Evolutionary conservation across 30 jellyfish, hydroid and myxozoan genomes (phyloP), one percentile per base, ranked within the genome.

Genomic region (Pelagia noctiluca): DNA sequence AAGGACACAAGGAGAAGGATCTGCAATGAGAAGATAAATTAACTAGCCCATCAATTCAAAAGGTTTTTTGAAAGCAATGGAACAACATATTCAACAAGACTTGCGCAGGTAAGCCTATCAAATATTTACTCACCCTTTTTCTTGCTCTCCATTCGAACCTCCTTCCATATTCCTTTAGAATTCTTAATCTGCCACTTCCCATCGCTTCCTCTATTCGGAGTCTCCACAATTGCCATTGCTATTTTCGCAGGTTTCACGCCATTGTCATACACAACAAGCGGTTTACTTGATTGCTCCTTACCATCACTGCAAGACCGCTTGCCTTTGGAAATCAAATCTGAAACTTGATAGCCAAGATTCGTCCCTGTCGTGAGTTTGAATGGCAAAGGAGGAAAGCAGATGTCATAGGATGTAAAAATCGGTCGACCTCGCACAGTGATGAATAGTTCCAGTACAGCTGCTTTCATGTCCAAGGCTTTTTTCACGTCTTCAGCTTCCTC

Each of bases 181-280:
- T n/a, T n/a, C n/a, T n/a, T n/a, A n/a, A n/a, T n/a, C n/a, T 82
- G 73, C 92, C 92, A 82, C 12, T 21, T 54, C 3, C 92, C 92
- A 31, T 66, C 22, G 4, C 65, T 48, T 37, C 29, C 34, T 33
- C 80, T 38, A 11, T 19, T 61, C 5, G 92, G 46, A 16, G 61
- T 68, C 0, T 11, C 57, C 8, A 36, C 52, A 35, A 82, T 37
- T 2, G 86, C 86, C n/a, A 82, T 33, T 36, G 86, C 92, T 21
- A 82, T 53, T 18, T 37, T 25, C 23, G 12, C 74, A 31, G 47
- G 22, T 34, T 31, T 57, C 0, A 33, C 24, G 31, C 18, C 61
- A 16, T 34, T 63, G 36, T 10, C n/a, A 34, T 71, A 52, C 23
- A 16, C 48, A 23, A 82, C 54, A 49, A 82, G 62, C 0, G 92